Base-by-base conservation (phyloP, 2,888 invertebrate genomes). In the Zeuzera pyrina region DNA sequence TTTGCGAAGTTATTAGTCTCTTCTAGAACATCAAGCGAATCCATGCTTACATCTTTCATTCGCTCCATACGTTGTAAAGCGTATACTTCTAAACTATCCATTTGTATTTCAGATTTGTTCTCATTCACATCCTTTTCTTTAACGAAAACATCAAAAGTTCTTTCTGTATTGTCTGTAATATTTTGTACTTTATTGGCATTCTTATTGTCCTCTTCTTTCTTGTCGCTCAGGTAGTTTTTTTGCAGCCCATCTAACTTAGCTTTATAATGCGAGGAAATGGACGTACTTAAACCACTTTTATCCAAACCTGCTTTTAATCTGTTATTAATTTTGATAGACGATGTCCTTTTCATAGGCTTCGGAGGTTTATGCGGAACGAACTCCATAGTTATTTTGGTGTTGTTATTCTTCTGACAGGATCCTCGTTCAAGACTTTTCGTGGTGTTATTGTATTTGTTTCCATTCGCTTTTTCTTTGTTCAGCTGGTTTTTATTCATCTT, bases 321-420 rank as follows among this genome's bases (percentile, higher is more conserved):
- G 26, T 85, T 84, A 38, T 85, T 86, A 19, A 87, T 71, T 47
- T 87, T 85, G 27, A 87, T 84, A 12, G 90, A 89, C 2, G 89
- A 89, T 5, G 90, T 89, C 23, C 90, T 73, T 31, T 89, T 86
- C 0, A 88, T 85, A 1, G 90, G 89, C 57, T 91, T 90, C 0
- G 91, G 91, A 1, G 91, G 91, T 49, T 91, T 91, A 46, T 91
- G 91, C 1, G 88, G 88, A 0, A 91, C 88, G 50, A 85, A 86
- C 30, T 85, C 84, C 79, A 85, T 83, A 1, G 78, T 78, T 12
- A 77, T 69, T 58, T 84, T 83, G 4, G 55, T 63, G 34, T 79
- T 81, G 37, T 69, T 70, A 41, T 74, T 81, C 33, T 81, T 84
- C 34, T 68, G 72, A 0, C 68, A 68, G 0, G 81, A 70, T 25